Evolutionary conservation across 2,888 invertebrate genomes (phyloP), one percentile per base, ranked within the genome.

Genomic region (Apodemia duryi): DNA sequence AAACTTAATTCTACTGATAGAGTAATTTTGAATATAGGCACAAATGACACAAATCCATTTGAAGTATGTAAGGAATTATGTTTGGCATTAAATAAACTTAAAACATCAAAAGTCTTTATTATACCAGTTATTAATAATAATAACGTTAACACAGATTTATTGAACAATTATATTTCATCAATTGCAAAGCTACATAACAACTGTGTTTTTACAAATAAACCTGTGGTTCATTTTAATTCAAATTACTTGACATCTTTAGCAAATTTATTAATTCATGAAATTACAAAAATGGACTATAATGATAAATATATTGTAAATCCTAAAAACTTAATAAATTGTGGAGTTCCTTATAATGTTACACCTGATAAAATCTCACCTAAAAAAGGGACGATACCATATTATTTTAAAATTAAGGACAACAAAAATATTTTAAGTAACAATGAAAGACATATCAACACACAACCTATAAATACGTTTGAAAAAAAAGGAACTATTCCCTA

Each of bases 401-500:
- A 49, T 49, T 49, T 49, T n/a, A 49, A 49, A 49, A 49, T 6
- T 49, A 43, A 43, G 5, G n/a, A 10, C n/a, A 10, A 5, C 6
- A 49, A 49, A 13, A 49, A 13, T 10, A 49, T 10, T 13, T 49
- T 49, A 49, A 49, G n/a, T 49, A 49, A n/a, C 5, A 49, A 13
- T 5, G 13, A 49, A n/a, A 6, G n/a, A 10, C n/a, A 43, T 11
- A 43, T 10, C 5, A 49, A n/a, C n/a, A n/a, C 46, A n/a, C 13
- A 49, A 49, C 13, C n/a, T 5, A 49, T 49, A n/a, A 1, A n/a
- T 13, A n/a, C 6, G 2, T 6, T n/a, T 4, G 46, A 29, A 60
- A 60, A 64, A 46, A 60, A 35, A 60, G 64, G 64, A 7, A 64
- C 64, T 1, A 49, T 29, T 49, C 60, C 64, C n/a, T 64, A 29